Evolutionary conservation across 2,113 vertebrate genomes (phyloP), one percentile per base, ranked within the genome.

Genomic region (Brienomyrus longianalis): DNA sequence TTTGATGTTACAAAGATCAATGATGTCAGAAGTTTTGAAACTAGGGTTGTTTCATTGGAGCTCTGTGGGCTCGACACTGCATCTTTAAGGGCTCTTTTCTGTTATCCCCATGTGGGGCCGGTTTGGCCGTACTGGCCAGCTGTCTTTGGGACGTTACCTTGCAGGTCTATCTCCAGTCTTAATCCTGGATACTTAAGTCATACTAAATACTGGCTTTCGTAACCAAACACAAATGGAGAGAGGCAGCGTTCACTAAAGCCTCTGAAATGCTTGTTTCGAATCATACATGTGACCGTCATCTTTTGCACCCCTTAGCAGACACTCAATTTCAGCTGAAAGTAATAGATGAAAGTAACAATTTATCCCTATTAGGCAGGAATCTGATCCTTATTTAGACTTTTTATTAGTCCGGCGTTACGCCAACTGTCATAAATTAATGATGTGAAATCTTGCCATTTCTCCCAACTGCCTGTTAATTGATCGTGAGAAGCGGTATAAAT

Each of bases 381-480:
- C 47, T 88, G n/a, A 74, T n/a, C 21, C 77, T 80, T 80, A 54
- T 87, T 54, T 54, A 54, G 50, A 48, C 39, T 84, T 84, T 87
- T 56, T 84, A 84, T 87, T 87, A 54, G 85, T 54, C 85, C 27
- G 27, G 45, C 48, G 51, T 87, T n/a, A 87, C 13, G 35, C 27
- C 47, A 89, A 45, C 51, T 83, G 52, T 48, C 48, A 59, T 89
- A 35, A 84, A 84, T 89, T 62, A 89, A 80, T 89, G 31, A 35
- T 43, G 31, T 52, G 47, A 83, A 83, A 83, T 77, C 17, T 48
- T 31, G n/a, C 85, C 48, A 84, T 84, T 84, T 54, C n/a, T 89
- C 80, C 48, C 35, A 80, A 85, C 39, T 85, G 50, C 47, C 48
- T 89, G 48, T 17, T 83, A 56, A 83, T 84, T 89, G 52, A 31